Evolutionary conservation across 2,113 vertebrate genomes (phyloP), one percentile per base, ranked within the genome.

Genomic region (Aptenodytes forsteri): DNA sequence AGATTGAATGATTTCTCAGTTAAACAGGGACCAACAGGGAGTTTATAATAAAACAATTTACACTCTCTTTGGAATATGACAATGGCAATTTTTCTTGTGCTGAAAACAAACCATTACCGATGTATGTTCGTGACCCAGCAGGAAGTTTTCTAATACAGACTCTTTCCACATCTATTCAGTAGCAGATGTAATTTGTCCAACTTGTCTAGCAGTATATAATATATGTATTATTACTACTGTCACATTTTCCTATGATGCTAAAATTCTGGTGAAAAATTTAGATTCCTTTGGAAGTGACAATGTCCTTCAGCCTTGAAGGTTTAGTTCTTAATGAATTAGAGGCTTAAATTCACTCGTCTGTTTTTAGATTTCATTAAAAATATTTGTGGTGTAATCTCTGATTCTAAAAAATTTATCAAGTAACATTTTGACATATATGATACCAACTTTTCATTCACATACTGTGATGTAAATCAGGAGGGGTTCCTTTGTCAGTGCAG

Each of bases 11-110:
- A 97, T 97, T 98, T 98, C 90, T 92, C 95, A 90, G 95, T 97
- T 98, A 98, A 97, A 97, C 81, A 95, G 97, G 58, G 90, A 97
- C 96, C 93, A 98, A 96, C 85, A 71, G 97, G 87, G 97, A 98
- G 89, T 97, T 98, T 96, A 97, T 98, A 98, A 98, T 98, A 97
- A 98, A 98, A 97, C 92, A 97, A 98, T 98, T 98, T 98, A 93
- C 61, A 81, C 97, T 98, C 93, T 73, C 92, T 98, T 98, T 96
- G 91, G 95, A 97, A 97, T 97, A 98, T 97, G 97, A 98, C 97
- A 97, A 97, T 94, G 76, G 96, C 96, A 98, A 98, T 98, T 98
- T 97, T 98, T 98, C 98, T 98, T 97, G 70, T 85, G 76, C 59
- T 95, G 94, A 97, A 98, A 98, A 98, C 95, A 98, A 98, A 97